Conservation (phyloP, 1,140 invertebrate genomes). For the Drosophila gunungcola region DNA sequence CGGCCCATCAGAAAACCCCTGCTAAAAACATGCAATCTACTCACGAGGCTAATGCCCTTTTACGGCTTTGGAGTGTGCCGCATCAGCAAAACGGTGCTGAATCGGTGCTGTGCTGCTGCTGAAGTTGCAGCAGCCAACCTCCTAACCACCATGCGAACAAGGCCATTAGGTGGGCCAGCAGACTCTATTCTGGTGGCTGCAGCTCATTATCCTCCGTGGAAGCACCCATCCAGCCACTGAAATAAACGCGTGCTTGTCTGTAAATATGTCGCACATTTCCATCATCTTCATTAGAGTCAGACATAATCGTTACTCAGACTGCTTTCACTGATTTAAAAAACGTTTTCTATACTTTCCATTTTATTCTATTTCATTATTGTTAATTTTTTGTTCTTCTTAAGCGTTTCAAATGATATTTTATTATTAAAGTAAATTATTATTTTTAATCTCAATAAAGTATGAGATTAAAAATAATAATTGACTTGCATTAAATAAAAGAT, state of each 20-base stretch:
- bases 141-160: slow-evolving; percentile 39
- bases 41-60: slow-evolving; percentile 77
- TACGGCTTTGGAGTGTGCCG: slow-evolving; percentile 74
- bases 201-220: slow-evolving; percentile 59
- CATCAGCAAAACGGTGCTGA: slow-evolving; percentile 63
- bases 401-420: too few species aligned
- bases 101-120: slow-evolving; percentile 8
- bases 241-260: slow-evolving; percentile 12
- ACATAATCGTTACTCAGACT: slow-evolving; percentile 43
- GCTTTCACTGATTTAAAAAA: slow-evolving; percentile 22
- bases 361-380: neutral
- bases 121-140: slow-evolving; percentile 26
- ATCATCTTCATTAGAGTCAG: slow-evolving; percentile 27
- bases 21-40: slow-evolving; percentile 45
- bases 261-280: slow-evolving; percentile 58
- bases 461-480: too few species aligned
- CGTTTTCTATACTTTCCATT: slow-evolving; percentile 4
- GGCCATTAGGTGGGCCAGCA: slow-evolving; percentile 32
- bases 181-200: slow-evolving; percentile 17
- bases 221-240: slow-evolving; percentile 14
- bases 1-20: slow-evolving; percentile 11
- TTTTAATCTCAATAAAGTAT: too few species aligned
- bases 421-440: too few species aligned
- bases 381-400: neutral
- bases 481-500: too few species aligned